Evolutionary conservation across 2,888 invertebrate species (phyloP).

Genomic region (Andricus quercusramuli): DNA sequence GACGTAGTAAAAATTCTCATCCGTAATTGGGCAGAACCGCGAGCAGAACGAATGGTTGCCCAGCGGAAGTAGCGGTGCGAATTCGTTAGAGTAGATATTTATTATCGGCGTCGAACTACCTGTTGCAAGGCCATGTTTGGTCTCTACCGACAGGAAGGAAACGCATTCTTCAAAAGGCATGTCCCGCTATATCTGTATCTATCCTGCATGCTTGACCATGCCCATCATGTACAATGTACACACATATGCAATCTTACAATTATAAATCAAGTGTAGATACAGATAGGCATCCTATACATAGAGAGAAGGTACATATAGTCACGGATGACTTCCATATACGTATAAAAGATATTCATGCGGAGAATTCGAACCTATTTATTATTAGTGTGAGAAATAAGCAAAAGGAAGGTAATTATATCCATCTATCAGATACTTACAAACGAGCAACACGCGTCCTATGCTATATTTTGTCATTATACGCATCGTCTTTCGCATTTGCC

Average conservation of each 20-base stretch:
- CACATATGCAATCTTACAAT: not conserved
- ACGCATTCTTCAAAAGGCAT: conserved; percentile 65
- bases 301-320: no score
- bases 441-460: not conserved
- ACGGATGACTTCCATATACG: no score
- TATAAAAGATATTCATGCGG: not conserved
- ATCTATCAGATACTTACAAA: not conserved
- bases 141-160: conserved; percentile 69
- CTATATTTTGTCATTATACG: not conserved
- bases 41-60: conserved; percentile 28
- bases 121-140: conserved; percentile 68
- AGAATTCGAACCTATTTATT: not conserved
- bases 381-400: not conserved
- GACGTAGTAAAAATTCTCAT: not conserved
- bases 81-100: conserved; percentile 32
- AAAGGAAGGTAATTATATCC: not conserved
- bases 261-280: not conserved
- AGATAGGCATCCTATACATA: not conserved
- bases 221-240: conserved; percentile 28
- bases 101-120: conserved; percentile 15
- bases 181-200: conserved; percentile 56
- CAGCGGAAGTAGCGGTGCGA: conserved; percentile 38
- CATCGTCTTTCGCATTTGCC: not conserved
- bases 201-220: conserved; percentile 38
- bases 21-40: not conserved